Evolutionary conservation across 1,140 invertebrate species (phyloP).

Genomic region (Drosophila ambigua): DNA sequence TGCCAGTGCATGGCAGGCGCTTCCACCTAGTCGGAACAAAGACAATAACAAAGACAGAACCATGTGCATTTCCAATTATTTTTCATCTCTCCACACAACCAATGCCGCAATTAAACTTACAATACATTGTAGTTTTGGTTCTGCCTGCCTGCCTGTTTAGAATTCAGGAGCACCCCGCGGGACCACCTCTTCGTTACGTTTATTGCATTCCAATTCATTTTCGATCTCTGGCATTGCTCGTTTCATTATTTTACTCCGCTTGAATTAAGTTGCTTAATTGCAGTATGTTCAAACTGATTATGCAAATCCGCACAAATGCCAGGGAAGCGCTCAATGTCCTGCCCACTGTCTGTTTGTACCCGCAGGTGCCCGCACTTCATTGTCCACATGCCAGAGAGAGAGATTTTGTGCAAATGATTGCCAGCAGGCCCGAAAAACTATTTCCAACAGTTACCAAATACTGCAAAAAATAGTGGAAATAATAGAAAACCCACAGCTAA

Average conservation of each 20-base stretch:
- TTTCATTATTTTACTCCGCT: slow-evolving; percentile 6
- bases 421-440: not conserved
- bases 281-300: slow-evolving; percentile 31
- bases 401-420: slow-evolving; percentile 5
- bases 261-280: slow-evolving; percentile 31
- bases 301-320: slow-evolving; percentile 32
- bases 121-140: not conserved
- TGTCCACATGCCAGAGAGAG: not conserved
- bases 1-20: too few relatives aligned
- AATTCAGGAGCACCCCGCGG: too few relatives aligned
- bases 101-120: not conserved
- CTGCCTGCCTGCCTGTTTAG: too few relatives aligned
- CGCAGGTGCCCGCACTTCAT: slow-evolving; percentile 12
- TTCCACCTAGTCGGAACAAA: too few relatives aligned
- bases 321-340: not conserved
- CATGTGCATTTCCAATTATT: not conserved
- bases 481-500: not conserved
- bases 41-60: too few relatives aligned
- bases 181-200: not conserved
- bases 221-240: not conserved
- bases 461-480: not conserved
- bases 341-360: slow-evolving; percentile 7
- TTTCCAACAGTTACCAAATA: not conserved
- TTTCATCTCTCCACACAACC: too few relatives aligned
- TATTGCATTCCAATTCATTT: slow-evolving; percentile 1